Conservation (phyloP, 2,888 invertebrate species). For the Autographa gamma region DNA sequence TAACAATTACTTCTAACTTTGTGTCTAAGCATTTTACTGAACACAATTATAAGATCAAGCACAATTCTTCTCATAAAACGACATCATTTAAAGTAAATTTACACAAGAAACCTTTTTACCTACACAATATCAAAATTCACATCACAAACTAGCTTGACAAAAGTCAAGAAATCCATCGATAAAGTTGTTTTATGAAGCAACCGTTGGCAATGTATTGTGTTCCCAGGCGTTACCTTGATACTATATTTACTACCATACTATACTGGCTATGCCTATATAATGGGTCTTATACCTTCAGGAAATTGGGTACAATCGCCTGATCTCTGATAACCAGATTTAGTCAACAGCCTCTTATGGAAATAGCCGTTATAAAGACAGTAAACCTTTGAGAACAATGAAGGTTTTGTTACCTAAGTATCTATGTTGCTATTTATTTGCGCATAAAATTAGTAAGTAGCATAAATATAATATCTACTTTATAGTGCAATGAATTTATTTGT, state of each 20-base stretch:
- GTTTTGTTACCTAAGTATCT: slow-evolving; percentile 34
- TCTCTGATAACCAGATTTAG: slow-evolving; percentile 45
- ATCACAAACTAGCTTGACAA: slow-evolving; percentile 13
- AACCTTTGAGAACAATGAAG: slow-evolving; percentile 38
- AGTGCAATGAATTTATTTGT: background rate
- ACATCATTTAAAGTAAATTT: background rate
- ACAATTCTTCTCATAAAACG: background rate
- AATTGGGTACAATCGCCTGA: slow-evolving; percentile 46
- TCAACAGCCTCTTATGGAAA: slow-evolving; percentile 30
- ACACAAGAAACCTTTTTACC: background rate
- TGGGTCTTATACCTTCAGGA: slow-evolving; percentile 27
- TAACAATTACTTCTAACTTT: too few relatives aligned
- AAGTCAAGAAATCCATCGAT: slow-evolving; percentile 23
- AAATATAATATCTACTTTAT: background rate
- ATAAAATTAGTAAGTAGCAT: background rate
- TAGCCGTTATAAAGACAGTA: slow-evolving; percentile 29
- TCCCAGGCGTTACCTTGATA: slow-evolving; percentile 5
- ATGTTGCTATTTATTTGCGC: slow-evolving; percentile 11
- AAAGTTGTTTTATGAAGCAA: slow-evolving; percentile 19
- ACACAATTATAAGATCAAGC: too few relatives aligned
- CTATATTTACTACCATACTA: slow-evolving; percentile 10
- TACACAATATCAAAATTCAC: slow-evolving; percentile 14
- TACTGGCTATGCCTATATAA: background rate
- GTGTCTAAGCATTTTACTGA: too few relatives aligned
- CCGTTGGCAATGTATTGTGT: slow-evolving; percentile 16